Base-by-base conservation (phyloP, 2,797 vertebrate species). In the Pelobates cultripes region DNA sequence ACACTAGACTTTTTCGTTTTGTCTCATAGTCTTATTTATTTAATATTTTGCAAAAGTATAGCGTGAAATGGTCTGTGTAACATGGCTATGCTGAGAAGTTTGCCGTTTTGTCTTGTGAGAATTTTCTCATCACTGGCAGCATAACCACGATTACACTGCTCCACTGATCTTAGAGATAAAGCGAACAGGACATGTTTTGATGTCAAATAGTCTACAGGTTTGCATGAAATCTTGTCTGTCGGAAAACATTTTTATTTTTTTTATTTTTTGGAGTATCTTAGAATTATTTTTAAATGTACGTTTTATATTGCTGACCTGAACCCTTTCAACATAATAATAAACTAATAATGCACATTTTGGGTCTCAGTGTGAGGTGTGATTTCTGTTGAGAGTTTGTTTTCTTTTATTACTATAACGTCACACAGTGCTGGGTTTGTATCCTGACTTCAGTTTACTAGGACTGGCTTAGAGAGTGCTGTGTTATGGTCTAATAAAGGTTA, bases 41-140 rank as follows among this genome's bases (percentile, higher is more conserved):
- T 41, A 53, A 3, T 44, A 47, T 4, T 66, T 51, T 76, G 74
- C 63, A 43, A 44, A 15, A 55, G 64, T 42, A 15, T 45, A 28
- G 40, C 68, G 43, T 64, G 40, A 55, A 42, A 28, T 7, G 60
- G 40, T 74, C 3, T 73, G 45, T 17, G 47, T 10, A 57, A 55
- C 8, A 72, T 17, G 67, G 43, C 43, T 69, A 45, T 10, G 15
- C 64, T 69, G 17, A 73, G 42, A 73, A 8, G 17, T 72, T 43
- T 64, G 60, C 71, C 45, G 3, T 51, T 78, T 17, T 73, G 40
- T 44, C 73, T 61, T 64, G 53, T 78, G 76, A 78, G 55, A 83
- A 78, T 17, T 70, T 83, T 83, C 81, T 64, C 81, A 83, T 63
- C 44, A 51, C 55, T 78, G 71, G 64, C 64, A 69, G 70, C 76